Conservation (phyloP, 2,113 vertebrate genomes). For the Aix galericulata region DNA sequence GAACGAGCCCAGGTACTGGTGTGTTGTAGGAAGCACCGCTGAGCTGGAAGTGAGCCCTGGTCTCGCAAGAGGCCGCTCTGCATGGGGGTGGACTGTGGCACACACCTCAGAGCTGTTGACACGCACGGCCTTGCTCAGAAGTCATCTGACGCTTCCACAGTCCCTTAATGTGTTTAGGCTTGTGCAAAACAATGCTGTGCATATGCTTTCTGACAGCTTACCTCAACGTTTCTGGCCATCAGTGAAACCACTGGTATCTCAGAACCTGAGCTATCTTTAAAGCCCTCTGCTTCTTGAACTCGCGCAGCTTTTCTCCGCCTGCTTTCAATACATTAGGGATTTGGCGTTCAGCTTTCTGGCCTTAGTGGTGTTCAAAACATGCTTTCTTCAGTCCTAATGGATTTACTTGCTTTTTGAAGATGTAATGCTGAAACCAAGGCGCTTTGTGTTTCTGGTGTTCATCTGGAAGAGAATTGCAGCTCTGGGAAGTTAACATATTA, state of each 20-base stretch:
- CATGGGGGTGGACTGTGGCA: neutral
- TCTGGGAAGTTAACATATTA: neutral
- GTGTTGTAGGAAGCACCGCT: neutral
- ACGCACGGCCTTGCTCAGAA: neutral
- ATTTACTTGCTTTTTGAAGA: slow-evolving; percentile 23
- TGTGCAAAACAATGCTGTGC: rapidly evolving
- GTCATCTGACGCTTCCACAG: neutral
- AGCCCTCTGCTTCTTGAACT: neutral
- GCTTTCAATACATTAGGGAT: neutral
- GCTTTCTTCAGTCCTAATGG: neutral
- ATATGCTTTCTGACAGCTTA: neutral
- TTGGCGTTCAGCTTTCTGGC: neutral
- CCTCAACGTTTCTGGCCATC: neutral
- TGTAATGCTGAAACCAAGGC: neutral
- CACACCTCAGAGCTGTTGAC: neutral
- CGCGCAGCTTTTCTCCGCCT: neutral
- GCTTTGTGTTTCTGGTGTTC: slow-evolving; percentile 12
- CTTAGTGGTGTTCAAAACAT: neutral
- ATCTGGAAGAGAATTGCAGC: neutral
- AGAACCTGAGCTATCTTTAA: neutral
- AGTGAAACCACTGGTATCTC: neutral
- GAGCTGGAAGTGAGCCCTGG: neutral
- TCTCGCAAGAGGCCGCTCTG: slow-evolving; percentile 15
- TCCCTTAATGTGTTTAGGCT: neutral
- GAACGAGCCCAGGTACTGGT: slow-evolving; percentile 72